Evolutionary conservation across 2,888 invertebrate species (phyloP).

Genomic region (Blomia tropicalis): DNA sequence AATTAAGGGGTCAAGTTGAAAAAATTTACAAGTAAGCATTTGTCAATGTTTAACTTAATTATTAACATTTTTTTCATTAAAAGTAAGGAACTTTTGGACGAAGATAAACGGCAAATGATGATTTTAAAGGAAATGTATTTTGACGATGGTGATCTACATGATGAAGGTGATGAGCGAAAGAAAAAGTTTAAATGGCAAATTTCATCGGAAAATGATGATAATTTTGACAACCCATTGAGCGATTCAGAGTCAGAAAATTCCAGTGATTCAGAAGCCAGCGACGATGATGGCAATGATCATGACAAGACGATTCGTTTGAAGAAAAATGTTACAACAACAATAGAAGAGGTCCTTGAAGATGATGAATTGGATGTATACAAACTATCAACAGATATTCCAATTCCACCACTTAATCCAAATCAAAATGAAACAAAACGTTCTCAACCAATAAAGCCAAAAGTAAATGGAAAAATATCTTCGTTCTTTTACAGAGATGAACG

Average conservation of each 20-base stretch:
- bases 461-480: background rate
- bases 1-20: slow-evolving; percentile 12
- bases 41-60: background rate
- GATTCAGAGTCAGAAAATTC: slow-evolving; percentile 18
- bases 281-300: background rate
- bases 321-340: background rate
- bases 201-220: slow-evolving; percentile 41
- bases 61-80: background rate
- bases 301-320: background rate
- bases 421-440: background rate
- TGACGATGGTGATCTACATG: slow-evolving; percentile 70
- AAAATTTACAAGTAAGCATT: slow-evolving; percentile 15
- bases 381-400: background rate
- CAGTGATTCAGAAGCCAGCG: background rate
- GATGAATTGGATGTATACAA: background rate
- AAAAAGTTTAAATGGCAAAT: slow-evolving; percentile 60
- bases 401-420: background rate
- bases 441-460: background rate
- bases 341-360: background rate
- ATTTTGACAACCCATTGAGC: slow-evolving; percentile 13
- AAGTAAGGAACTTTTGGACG: slow-evolving; percentile 18
- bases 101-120: slow-evolving; percentile 37
- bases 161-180: slow-evolving; percentile 55
- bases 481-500: slow-evolving; percentile 14
- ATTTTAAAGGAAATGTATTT: slow-evolving; percentile 72